phyloP scores from a whole-genome alignment of 2,113 vertebrate genomes.

The Ceratotherium simum region DNA sequence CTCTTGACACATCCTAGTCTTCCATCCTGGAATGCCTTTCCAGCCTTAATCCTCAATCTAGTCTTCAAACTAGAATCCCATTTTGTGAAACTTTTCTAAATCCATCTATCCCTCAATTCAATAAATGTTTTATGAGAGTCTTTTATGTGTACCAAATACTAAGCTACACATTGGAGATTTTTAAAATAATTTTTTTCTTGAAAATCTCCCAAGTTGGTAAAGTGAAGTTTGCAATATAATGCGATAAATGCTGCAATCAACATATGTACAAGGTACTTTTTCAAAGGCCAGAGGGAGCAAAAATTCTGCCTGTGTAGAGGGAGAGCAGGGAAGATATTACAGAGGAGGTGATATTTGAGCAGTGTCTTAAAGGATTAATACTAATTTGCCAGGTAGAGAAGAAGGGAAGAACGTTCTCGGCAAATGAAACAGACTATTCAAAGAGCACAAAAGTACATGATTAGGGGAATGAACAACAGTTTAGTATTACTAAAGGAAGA shows the following conservation, averaged over 20 bases:
- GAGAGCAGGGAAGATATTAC: background rate
- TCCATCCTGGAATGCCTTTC: background rate
- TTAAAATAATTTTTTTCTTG: background rate
- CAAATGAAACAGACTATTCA: background rate
- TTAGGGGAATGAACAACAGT: background rate
- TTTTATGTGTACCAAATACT: background rate
- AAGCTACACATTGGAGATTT: background rate
- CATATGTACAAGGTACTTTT: background rate
- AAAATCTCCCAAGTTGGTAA: background rate
- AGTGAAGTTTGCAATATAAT: background rate
- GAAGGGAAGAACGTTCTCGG: background rate
- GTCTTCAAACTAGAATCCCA: background rate
- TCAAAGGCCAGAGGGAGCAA: background rate
- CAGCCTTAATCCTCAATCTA: background rate
- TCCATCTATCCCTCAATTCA: background rate
- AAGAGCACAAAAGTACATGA: background rate
- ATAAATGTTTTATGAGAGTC: background rate
- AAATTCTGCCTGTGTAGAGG: background rate
- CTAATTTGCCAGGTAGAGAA: background rate
- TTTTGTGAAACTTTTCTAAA: background rate
- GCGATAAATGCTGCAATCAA: background rate
- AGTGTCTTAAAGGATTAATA: constrained; percentile 12
- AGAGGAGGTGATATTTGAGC: background rate
- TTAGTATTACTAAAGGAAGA: background rate
- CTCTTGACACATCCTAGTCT: background rate